Conservation (phyloP, 2,113 vertebrate genomes). For the Tychaedon coryphoeus region DNA sequence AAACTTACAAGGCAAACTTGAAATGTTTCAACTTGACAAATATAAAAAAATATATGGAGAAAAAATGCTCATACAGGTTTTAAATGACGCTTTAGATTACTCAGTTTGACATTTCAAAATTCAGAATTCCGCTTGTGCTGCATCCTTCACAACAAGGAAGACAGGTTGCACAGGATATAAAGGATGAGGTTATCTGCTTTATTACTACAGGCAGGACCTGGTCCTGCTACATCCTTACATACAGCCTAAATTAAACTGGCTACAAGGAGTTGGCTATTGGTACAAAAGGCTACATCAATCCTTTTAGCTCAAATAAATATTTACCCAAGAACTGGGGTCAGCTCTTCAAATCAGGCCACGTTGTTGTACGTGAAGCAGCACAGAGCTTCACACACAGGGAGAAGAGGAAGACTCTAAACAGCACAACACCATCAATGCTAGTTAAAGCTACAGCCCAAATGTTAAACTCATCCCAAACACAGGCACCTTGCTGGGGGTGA, state of each 20-base stretch:
- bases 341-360: neutral
- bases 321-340: neutral
- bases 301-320: neutral
- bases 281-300: neutral
- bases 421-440: neutral
- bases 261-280: neutral
- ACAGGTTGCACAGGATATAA: neutral
- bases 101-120: constrained; percentile 6
- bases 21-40: neutral
- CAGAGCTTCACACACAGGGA: neutral
- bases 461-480: neutral
- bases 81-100: neutral
- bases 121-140: neutral
- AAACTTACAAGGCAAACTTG: neutral
- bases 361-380: neutral
- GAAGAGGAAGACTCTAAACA: neutral
- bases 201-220: neutral
- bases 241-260: neutral
- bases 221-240: neutral
- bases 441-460: neutral
- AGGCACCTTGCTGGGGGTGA: neutral
- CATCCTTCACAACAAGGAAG: neutral
- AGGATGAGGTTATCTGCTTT: neutral
- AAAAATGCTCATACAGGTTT: neutral
- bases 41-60: neutral